phyloP scores from a whole-genome alignment of 2,797 vertebrate genomes.

The Pangasius larnaudii region DNA sequence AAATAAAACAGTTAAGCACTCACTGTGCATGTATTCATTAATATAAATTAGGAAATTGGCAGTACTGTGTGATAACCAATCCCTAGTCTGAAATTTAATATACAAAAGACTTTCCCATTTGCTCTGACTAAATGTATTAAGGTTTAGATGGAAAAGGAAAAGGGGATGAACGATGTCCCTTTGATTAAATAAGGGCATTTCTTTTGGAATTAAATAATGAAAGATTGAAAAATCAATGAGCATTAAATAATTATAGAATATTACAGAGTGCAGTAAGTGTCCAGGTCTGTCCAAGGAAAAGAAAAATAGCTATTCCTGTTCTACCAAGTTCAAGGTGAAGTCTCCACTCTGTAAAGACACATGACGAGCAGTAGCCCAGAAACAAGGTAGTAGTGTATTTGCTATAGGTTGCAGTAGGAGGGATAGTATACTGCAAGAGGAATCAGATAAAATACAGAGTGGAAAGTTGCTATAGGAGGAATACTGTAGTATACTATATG shows the following conservation, averaged over 20 bases:
- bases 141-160: not conserved
- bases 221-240: not conserved
- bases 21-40: not conserved
- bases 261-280: not conserved
- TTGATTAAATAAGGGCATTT: not conserved
- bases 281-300: not conserved
- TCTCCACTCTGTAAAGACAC: not conserved
- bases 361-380: not conserved
- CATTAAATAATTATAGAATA: not conserved
- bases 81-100: not conserved
- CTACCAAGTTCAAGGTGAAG: not conserved
- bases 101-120: conserved; percentile 6
- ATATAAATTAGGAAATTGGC: not conserved
- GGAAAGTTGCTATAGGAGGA: not conserved
- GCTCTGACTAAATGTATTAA: not conserved
- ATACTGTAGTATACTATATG: not conserved
- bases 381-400: not conserved
- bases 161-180: not conserved
- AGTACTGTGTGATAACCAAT: not conserved
- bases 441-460: not conserved
- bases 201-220: not conserved
- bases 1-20: not conserved
- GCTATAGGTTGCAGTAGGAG: not conserved
- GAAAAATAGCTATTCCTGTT: not conserved
- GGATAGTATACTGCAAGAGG: not conserved